Conservation (phyloP, 2,888 invertebrate genomes). For the Phania funesta region DNA sequence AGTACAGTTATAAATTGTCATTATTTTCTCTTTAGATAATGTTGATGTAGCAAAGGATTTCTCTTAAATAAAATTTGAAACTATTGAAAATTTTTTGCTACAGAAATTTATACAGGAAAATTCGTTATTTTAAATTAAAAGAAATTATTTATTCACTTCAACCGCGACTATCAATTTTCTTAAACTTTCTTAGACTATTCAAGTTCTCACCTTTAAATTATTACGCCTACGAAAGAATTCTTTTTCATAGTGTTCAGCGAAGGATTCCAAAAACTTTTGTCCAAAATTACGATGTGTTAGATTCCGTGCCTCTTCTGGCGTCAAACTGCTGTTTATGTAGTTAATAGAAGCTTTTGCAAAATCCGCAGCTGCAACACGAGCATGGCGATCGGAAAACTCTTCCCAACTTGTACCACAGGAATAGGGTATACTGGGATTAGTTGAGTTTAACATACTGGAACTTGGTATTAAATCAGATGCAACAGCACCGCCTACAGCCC, state of each 20-base stretch:
- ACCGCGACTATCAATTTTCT: no score
- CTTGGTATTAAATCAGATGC: slow-evolving; percentile 75
- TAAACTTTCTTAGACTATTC: no score
- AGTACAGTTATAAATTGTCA: background rate
- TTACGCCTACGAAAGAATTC: slow-evolving; percentile 85
- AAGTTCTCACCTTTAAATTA: slow-evolving; percentile 79
- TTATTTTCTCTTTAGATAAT: background rate
- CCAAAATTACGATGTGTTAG: slow-evolving; percentile 90
- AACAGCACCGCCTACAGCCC: slow-evolving; percentile 68
- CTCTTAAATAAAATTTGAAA: no score
- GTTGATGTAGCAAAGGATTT: no score
- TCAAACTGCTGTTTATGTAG: slow-evolving; percentile 86
- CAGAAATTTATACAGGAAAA: no score
- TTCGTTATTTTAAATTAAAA: no score
- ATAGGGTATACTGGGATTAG: slow-evolving; percentile 78
- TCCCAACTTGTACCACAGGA: slow-evolving; percentile 87
- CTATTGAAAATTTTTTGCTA: no score
- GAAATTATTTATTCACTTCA: no score
- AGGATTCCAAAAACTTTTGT: slow-evolving; percentile 90
- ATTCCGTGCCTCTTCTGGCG: slow-evolving; percentile 84
- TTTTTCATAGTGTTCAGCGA: slow-evolving; percentile 91
- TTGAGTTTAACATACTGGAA: slow-evolving; percentile 70
- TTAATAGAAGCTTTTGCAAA: slow-evolving; percentile 93
- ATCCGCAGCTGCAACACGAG: slow-evolving; percentile 90
- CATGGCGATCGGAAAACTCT: slow-evolving; percentile 93